A percentile compares a stretch with the other conserved stretches of the same genome.
These are phyloP conservation scores for Amyelois transitella DNA, from an alignment of 1,140 invertebrate genomes.

Conservation along the genomic window DNA sequence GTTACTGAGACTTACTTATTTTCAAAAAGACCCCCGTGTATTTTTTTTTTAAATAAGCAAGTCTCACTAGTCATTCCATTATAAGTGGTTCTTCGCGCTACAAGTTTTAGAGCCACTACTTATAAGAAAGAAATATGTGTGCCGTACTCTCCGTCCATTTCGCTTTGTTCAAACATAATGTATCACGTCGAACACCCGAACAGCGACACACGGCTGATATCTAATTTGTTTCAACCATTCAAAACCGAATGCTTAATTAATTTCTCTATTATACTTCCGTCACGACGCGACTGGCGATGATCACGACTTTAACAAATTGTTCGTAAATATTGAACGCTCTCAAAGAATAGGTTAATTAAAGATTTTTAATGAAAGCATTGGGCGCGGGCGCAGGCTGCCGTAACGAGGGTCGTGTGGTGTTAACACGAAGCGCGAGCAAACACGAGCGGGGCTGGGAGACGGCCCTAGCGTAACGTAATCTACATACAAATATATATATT, in stretches of 20 bases:
- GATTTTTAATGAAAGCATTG: constrained; percentile 7
- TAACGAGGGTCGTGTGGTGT: not conserved
- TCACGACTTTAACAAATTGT: not conserved
- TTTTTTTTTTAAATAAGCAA: too few relatives aligned
- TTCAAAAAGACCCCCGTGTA: too few relatives aligned
- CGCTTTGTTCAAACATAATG: not conserved
- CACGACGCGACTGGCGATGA: not conserved
- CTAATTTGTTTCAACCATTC: too few relatives aligned
- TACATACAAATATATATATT: too few relatives aligned
- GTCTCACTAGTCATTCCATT: too few relatives aligned
- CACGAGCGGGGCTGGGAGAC: not conserved
- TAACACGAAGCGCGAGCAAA: not conserved
- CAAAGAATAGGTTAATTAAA: constrained; percentile 6
- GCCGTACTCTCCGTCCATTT: too few relatives aligned
- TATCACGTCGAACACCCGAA: too few relatives aligned
- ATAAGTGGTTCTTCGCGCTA: too few relatives aligned
- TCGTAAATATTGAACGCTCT: not conserved
- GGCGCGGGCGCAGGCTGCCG: not conserved
- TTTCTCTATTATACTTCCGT: not conserved
- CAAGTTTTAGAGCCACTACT: too few relatives aligned
- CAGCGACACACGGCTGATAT: too few relatives aligned
- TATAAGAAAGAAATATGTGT: too few relatives aligned
- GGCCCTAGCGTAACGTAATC: not conserved
- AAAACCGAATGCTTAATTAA: not conserved
- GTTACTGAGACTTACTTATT: too few relatives aligned